phyloP scores from a whole-genome alignment of 2,113 vertebrate genomes.

The Nothobranchius furzeri region DNA sequence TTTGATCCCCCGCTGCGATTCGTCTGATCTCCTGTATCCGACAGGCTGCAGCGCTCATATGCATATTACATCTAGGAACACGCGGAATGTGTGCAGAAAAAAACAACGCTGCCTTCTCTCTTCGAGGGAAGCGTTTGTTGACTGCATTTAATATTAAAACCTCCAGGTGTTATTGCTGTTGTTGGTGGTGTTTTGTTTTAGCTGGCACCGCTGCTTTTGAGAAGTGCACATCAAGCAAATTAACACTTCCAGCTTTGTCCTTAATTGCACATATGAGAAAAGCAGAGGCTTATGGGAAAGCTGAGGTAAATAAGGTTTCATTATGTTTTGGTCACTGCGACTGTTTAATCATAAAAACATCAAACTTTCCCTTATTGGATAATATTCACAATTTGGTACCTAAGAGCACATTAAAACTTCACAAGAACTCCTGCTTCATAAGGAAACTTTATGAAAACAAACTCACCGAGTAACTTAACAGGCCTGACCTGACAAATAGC shows the following conservation, averaged over 20 bases:
- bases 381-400: conserved; percentile 1
- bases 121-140: conserved; percentile 67
- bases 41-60: conserved; percentile 59
- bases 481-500: conserved; percentile 10
- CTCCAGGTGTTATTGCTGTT: conserved; percentile 50
- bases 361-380: conserved; percentile 43
- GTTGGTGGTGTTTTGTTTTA: conserved; percentile 62
- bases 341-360: conserved; percentile 55
- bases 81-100: conserved; percentile 9
- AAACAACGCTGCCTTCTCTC: conserved; percentile 43
- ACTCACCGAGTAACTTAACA: conserved; percentile 20
- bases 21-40: conserved; percentile 70
- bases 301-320: conserved; percentile 70
- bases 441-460: conserved; percentile 31
- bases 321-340: conserved; percentile 53
- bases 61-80: conserved; percentile 62
- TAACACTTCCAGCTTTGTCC: conserved; percentile 73
- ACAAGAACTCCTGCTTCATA: conserved; percentile 19
- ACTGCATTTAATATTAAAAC: conserved; percentile 53
- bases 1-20: conserved; percentile 68
- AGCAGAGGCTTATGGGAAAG: conserved; percentile 65
- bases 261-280: conserved; percentile 78
- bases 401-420: conserved; percentile 27
- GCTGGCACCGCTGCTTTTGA: conserved; percentile 61
- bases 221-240: conserved; percentile 76